Evolutionary conservation across 2,113 vertebrate genomes (phyloP).

Genomic region (Megaceryle maxima): DNA sequence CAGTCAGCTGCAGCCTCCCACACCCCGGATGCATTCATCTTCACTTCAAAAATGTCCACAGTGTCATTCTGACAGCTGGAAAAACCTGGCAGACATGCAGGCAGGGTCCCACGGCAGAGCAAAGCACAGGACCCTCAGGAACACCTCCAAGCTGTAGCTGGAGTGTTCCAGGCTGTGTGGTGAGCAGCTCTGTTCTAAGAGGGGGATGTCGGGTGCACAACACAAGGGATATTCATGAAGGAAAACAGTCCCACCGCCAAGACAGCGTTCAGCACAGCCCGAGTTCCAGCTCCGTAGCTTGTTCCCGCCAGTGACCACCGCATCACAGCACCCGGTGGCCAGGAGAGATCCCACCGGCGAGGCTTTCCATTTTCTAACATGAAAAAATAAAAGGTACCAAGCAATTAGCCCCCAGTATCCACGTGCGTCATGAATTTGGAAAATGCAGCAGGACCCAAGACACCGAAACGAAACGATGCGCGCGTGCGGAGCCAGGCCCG

Average conservation of each 20-base stretch:
- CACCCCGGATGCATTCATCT: too few relatives aligned
- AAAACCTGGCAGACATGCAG: neutral
- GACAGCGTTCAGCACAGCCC: rapidly evolving
- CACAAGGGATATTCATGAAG: neutral
- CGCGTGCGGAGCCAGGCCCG: neutral
- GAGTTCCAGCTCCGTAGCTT: neutral
- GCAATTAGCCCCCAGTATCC: neutral
- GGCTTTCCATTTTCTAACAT: neutral
- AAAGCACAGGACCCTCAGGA: neutral
- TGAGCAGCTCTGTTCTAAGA: rapidly evolving
- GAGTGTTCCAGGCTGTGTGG: rapidly evolving
- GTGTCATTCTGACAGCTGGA: neutral
- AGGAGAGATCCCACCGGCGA: neutral
- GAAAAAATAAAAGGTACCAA: neutral
- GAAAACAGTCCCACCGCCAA: neutral
- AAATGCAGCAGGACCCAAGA: neutral
- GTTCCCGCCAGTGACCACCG: neutral
- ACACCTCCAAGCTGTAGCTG: rapidly evolving
- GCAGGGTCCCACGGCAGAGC: neutral
- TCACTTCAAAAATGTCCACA: neutral
- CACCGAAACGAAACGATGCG: rapidly evolving
- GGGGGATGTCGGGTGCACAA: rapidly evolving
- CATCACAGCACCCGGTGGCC: neutral
- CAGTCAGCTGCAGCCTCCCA: neutral
- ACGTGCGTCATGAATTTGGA: neutral